These are phyloP conservation scores for Spodoptera exigua DNA, from an alignment of 2,888 invertebrate genomes.

Conservation along the genomic window DNA sequence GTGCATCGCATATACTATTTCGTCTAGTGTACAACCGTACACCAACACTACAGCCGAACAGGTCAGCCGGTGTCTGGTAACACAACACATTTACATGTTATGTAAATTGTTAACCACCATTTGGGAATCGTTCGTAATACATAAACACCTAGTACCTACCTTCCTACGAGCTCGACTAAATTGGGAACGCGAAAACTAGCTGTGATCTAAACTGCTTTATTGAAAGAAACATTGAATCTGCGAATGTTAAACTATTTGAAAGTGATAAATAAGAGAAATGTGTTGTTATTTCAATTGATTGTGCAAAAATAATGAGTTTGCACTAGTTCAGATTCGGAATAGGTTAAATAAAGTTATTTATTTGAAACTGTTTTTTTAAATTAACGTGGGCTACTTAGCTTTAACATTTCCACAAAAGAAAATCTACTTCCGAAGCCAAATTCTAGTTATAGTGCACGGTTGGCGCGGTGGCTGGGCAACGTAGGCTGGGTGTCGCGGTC, in stretches of 20 bases:
- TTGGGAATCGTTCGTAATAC: conserved; percentile 53
- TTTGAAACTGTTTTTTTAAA: no score
- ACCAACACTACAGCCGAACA: conserved; percentile 43
- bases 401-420: no score
- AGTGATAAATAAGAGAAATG: conserved; percentile 1
- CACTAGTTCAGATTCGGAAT: conserved; percentile 7
- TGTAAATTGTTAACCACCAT: conserved; percentile 52
- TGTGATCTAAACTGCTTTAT: conserved; percentile 29
- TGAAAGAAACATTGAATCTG: conserved; percentile 34
- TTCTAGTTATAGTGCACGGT: no score
- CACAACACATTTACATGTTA: conserved; percentile 52
- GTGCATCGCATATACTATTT: conserved; percentile 79
- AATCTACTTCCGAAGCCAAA: no score
- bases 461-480: no score
- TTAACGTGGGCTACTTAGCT: no score
- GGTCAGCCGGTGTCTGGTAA: conserved; percentile 49
- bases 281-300: not conserved
- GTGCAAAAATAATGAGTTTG: not conserved
- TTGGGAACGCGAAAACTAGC: conserved; percentile 40
- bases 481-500: no score
- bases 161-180: conserved; percentile 26
- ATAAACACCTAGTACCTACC: conserved; percentile 39
- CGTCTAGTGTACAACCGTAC: conserved; percentile 79
- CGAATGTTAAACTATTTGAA: conserved; percentile 18
- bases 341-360: not conserved